Evolutionary conservation across 2,797 vertebrate genomes (phyloP).

Genomic region (Chanos chanos): DNA sequence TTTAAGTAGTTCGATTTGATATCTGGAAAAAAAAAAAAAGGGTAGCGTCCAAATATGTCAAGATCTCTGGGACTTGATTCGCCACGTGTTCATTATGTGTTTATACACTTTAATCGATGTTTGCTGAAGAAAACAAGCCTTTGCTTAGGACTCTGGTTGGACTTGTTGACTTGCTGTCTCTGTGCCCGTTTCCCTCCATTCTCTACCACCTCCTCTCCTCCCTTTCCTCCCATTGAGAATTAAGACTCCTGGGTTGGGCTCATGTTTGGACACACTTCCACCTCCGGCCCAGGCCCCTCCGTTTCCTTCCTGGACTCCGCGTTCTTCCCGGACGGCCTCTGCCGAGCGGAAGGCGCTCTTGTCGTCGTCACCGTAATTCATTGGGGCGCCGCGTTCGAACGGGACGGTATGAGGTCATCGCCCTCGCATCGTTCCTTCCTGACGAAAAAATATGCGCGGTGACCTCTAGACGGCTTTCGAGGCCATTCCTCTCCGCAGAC

Average conservation of each 20-base stretch:
- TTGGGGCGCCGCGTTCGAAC: not conserved
- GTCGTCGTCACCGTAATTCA: not conserved
- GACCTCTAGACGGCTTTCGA: not conserved
- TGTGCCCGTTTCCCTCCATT: slow-evolving; percentile 63
- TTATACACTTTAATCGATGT: no score
- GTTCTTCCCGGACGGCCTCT: not conserved
- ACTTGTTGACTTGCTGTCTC: slow-evolving; percentile 37
- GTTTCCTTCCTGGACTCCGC: slow-evolving; percentile 30
- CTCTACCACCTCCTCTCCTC: slow-evolving; percentile 52
- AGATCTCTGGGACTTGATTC: no score
- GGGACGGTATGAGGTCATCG: not conserved
- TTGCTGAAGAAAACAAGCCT: no score
- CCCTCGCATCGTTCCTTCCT: not conserved
- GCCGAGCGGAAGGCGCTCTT: not conserved
- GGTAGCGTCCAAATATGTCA: no score
- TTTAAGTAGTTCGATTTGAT: no score
- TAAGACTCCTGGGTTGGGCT: slow-evolving; percentile 30
- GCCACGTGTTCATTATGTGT: no score
- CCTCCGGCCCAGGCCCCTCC: slow-evolving; percentile 29
- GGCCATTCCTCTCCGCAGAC: slow-evolving; percentile 14
- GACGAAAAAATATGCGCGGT: not conserved
- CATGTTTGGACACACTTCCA: slow-evolving; percentile 13
- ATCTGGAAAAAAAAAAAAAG: no score
- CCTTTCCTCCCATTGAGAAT: slow-evolving; percentile 65
- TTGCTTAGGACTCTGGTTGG: slow-evolving; percentile 12